These are phyloP conservation scores for Sphaeridia pumilis DNA, from an alignment of 2,888 invertebrate genomes.

Conservation along the genomic window DNA sequence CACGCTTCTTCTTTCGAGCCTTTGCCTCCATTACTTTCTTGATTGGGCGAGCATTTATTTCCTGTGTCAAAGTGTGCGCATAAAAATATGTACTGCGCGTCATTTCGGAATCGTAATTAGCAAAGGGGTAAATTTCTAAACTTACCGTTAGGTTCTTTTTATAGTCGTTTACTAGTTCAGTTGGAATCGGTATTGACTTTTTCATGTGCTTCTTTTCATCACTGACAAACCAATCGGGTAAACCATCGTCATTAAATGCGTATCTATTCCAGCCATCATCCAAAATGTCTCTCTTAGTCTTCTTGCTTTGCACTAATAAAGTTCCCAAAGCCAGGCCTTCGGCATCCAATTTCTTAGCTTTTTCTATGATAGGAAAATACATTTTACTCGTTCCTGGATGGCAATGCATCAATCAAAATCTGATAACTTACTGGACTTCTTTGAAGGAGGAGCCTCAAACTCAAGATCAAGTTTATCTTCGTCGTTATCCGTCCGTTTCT, in stretches of 20 bases:
- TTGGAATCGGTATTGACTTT: slow-evolving; percentile 70
- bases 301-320: slow-evolving; percentile 78
- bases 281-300: slow-evolving; percentile 74
- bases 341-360: slow-evolving; percentile 59
- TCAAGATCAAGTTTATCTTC: slow-evolving; percentile 46
- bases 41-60: slow-evolving; percentile 86
- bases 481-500: slow-evolving; percentile 41
- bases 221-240: slow-evolving; percentile 92
- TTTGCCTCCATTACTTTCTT: slow-evolving; percentile 98
- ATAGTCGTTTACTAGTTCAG: slow-evolving; percentile 74
- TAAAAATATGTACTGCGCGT: no score
- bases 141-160: slow-evolving; percentile 46
- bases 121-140: background rate
- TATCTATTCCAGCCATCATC: slow-evolving; percentile 91
- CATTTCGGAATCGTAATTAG: slow-evolving; percentile 1
- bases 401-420: background rate
- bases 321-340: slow-evolving; percentile 87
- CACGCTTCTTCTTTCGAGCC: slow-evolving; percentile 88
- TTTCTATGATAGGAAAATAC: slow-evolving; percentile 20
- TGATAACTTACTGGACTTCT: background rate
- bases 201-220: slow-evolving; percentile 87
- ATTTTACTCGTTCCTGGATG: background rate
- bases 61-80: slow-evolving; percentile 39
- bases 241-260: slow-evolving; percentile 74
- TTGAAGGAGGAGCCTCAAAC: slow-evolving; percentile 2